phyloP scores from a whole-genome alignment of 2,888 invertebrate genomes.

The Acholoe squamosa region DNA sequence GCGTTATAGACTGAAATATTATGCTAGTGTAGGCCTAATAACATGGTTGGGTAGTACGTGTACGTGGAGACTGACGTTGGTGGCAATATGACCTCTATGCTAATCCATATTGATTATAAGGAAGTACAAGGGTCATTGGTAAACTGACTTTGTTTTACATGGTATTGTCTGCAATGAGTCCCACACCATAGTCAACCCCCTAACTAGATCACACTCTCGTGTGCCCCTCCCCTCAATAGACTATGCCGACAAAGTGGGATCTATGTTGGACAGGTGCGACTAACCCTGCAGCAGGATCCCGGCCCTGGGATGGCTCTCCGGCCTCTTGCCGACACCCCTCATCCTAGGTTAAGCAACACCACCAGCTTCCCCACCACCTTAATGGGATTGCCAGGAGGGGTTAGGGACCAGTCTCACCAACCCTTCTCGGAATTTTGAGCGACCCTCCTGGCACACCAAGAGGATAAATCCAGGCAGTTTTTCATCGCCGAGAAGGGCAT shows the following conservation, averaged over 20 bases:
- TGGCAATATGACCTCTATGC: not conserved
- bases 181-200: not conserved
- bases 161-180: not conserved
- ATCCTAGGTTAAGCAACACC: not conserved
- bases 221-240: not conserved
- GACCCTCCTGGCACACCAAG: not conserved
- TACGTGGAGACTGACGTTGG: too few relatives aligned
- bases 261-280: conserved; percentile 20
- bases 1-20: too few relatives aligned
- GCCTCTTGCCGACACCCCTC: not conserved
- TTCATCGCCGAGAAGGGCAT: conserved; percentile 30
- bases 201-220: not conserved
- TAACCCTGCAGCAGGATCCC: not conserved
- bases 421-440: conserved; percentile 43
- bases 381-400: conserved; percentile 29
- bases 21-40: too few relatives aligned
- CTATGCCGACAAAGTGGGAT: conserved; percentile 10
- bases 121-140: not conserved
- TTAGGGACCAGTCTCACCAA: conserved; percentile 1
- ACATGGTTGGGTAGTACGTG: too few relatives aligned
- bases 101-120: not conserved
- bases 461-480: conserved; percentile 26
- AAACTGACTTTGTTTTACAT: not conserved
- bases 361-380: not conserved
- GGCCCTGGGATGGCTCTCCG: not conserved